Conservation (phyloP, 30 jellyfish, hydroid and myxozoan species). For the Hydractinia echinata region DNA sequence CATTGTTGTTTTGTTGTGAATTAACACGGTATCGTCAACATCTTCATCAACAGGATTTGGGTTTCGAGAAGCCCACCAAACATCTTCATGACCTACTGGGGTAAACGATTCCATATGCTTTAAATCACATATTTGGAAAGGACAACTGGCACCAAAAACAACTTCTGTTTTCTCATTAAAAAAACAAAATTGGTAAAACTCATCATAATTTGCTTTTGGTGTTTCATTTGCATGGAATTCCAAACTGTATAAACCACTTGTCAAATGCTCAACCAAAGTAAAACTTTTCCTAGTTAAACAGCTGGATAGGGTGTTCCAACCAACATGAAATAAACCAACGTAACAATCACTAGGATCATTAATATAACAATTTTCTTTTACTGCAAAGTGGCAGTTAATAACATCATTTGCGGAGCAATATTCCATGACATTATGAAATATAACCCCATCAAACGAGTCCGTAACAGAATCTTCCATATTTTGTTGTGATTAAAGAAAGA, state of each 20-base stretch:
- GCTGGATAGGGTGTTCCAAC: conserved; percentile 52
- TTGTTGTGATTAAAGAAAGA: not conserved
- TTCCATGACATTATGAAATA: conserved; percentile 22
- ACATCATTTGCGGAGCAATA: not conserved
- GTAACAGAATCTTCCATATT: not conserved
- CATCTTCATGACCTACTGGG: conserved; percentile 12
- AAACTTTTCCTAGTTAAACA: not conserved
- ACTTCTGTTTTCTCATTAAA: conserved; percentile 37
- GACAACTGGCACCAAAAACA: conserved; percentile 83
- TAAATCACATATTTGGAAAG: conserved; percentile 44
- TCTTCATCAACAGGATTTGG: conserved; percentile 39
- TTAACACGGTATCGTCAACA: conserved; percentile 51
- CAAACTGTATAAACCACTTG: not conserved
- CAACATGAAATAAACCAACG: conserved; percentile 68
- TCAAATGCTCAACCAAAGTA: not conserved
- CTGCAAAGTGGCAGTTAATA: conserved; percentile 13
- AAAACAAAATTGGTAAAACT: conserved; percentile 82
- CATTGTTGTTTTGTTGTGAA: conserved; percentile 76
- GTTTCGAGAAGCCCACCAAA: conserved; percentile 58
- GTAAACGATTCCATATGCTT: not conserved
- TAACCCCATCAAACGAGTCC: conserved; percentile 22
- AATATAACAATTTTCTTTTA: not conserved
- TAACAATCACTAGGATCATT: conserved; percentile 34
- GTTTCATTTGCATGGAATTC: conserved; percentile 32
- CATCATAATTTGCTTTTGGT: conserved; percentile 38